Conservation (phyloP, 2,113 vertebrate genomes). For the Rutilus rutilus region DNA sequence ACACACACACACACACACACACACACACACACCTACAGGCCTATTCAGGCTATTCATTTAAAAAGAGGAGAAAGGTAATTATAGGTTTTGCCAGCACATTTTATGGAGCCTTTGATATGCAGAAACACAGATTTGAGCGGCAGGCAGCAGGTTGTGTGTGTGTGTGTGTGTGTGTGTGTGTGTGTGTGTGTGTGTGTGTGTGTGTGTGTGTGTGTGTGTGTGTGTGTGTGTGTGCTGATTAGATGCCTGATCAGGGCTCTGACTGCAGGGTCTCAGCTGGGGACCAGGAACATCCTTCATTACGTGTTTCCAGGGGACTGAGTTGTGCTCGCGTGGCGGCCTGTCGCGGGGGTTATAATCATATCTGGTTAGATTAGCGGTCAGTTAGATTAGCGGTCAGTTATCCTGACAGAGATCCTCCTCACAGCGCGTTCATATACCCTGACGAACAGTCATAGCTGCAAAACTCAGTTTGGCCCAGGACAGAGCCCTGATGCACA, state of each 20-base stretch:
- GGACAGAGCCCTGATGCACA: constrained; percentile 24
- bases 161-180: constrained; percentile 43
- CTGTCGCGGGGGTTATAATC: constrained; percentile 79
- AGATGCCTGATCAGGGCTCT: constrained; percentile 79
- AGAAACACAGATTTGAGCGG: constrained; percentile 77
- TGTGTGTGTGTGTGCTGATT: constrained; percentile 72
- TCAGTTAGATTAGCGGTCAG: constrained; percentile 75
- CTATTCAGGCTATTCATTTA: constrained; percentile 21
- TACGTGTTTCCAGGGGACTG: constrained; percentile 71
- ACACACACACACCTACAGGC: constrained; percentile 16
- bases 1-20: not conserved
- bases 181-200: constrained; percentile 55
- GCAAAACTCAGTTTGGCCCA: not conserved
- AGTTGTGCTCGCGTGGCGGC: constrained; percentile 70
- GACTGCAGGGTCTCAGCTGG: constrained; percentile 78
- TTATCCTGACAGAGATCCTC: constrained; percentile 59
- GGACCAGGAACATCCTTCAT: constrained; percentile 79
- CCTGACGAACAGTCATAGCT: constrained; percentile 53
- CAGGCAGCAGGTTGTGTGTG: constrained; percentile 55
- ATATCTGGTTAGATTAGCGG: constrained; percentile 63
- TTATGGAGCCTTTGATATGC: constrained; percentile 78
- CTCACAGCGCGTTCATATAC: constrained; percentile 72
- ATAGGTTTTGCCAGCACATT: constrained; percentile 75
- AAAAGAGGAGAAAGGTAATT: constrained; percentile 70
- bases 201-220: constrained; percentile 53